Evolutionary conservation across 2,888 invertebrate species (phyloP).

Genomic region (Apotomis capreana): DNA sequence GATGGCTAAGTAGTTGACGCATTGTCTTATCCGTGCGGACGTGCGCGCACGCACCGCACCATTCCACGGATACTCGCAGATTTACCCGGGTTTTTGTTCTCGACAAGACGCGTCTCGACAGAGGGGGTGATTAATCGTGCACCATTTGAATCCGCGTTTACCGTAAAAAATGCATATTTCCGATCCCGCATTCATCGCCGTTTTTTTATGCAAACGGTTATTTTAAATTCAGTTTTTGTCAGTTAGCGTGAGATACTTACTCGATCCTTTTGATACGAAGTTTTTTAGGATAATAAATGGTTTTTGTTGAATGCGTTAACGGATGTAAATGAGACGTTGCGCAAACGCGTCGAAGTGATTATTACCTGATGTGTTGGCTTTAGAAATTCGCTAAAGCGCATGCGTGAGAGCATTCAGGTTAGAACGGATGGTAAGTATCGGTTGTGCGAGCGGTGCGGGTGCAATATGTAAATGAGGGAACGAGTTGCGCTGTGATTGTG

Average conservation of each 20-base stretch:
- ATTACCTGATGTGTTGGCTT: constrained; percentile 20
- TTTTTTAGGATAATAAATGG: constrained; percentile 17
- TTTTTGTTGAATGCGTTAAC: constrained; percentile 25
- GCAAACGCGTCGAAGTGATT: constrained; percentile 9
- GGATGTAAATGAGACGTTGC: constrained; percentile 28
- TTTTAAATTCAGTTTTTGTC: constrained; percentile 33
- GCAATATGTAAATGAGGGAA: constrained; percentile 35
- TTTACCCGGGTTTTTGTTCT: constrained; percentile 11
- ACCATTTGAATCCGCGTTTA: constrained; percentile 40
- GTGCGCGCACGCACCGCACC: constrained; percentile 12
- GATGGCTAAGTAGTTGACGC: constrained; percentile 1
- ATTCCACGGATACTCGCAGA: constrained; percentile 7
- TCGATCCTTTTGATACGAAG: constrained; percentile 11
- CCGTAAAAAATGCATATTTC: constrained; percentile 42
- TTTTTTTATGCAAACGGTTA: constrained; percentile 37
- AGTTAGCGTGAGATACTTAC: constrained; percentile 38
- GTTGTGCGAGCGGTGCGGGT: constrained; percentile 24
- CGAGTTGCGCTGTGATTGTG: constrained; percentile 20
- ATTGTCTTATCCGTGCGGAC: constrained; percentile 16
- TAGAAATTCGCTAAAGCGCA: not conserved
- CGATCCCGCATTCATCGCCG: constrained; percentile 36
- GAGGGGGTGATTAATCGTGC: constrained; percentile 35
- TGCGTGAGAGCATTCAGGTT: constrained; percentile 19
- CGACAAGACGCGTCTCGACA: constrained; percentile 12
- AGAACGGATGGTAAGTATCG: constrained; percentile 1